Conservation (phyloP, 2,113 vertebrate genomes). For the Cheirogaleus medius region DNA sequence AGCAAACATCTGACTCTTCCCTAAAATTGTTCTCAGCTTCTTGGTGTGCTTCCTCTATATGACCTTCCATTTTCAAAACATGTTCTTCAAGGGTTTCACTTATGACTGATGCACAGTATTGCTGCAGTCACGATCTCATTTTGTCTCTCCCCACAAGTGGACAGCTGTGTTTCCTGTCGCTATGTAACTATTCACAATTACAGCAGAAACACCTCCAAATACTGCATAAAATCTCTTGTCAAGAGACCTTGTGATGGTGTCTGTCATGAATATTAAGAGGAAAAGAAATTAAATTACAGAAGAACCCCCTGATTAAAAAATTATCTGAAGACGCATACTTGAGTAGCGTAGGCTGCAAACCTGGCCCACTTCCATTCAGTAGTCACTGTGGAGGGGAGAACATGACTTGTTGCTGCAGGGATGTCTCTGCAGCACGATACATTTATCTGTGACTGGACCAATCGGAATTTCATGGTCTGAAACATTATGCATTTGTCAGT, state of each 20-base stretch:
- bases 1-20: not conserved
- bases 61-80: not conserved
- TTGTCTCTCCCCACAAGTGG: rapidly evolving
- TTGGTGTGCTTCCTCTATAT: not conserved
- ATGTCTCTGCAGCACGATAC: slow-evolving; percentile 62
- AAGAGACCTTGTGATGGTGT: not conserved
- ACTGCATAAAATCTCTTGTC: not conserved
- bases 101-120: too few species aligned
- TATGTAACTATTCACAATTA: not conserved
- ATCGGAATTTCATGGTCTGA: slow-evolving; percentile 79
- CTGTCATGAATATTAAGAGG: slow-evolving; percentile 52
- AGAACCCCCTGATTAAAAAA: slow-evolving; percentile 44
- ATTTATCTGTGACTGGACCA: slow-evolving; percentile 73
- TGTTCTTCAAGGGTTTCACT: not conserved
- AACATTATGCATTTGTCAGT: slow-evolving; percentile 76
- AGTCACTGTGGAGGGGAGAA: slow-evolving; percentile 54
- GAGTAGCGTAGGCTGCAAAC: slow-evolving; percentile 47
- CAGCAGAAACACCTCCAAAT: not conserved
- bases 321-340: not conserved
- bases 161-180: not conserved
- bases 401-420: slow-evolving; percentile 49
- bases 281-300: slow-evolving; percentile 56
- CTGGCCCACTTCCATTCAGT: slow-evolving; percentile 18
- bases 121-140: not conserved
- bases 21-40: not conserved